Conservation (phyloP, 1,140 invertebrate genomes). For the silkworm (Bombyx mori) region DNA sequence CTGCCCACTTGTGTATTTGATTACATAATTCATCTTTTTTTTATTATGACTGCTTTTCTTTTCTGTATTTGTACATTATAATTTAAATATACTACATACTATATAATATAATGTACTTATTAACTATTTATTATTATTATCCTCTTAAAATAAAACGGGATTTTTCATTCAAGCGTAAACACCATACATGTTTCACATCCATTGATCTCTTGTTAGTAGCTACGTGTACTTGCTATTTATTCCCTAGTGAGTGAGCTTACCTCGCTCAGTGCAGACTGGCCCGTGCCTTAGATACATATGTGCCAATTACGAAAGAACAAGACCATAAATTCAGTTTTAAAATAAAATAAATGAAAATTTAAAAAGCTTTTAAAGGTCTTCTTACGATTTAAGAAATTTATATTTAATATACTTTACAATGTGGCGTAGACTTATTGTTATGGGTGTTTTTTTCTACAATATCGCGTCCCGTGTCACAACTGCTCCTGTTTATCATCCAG, state of each 20-base stretch:
- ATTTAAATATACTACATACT: too few species aligned
- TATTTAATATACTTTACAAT: conserved; percentile 10
- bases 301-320: neutral
- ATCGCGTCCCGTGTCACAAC: conserved; percentile 15
- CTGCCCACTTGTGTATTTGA: too few species aligned
- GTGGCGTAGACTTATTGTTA: conserved; percentile 14
- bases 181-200: too few species aligned
- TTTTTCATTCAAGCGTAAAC: too few species aligned
- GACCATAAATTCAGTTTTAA: too few species aligned
- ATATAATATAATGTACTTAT: too few species aligned
- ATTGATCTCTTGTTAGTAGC: neutral
- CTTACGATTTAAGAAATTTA: neutral
- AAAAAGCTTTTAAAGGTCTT: neutral
- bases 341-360: too few species aligned
- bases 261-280: conserved; percentile 28
- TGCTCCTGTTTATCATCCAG: conserved; percentile 21
- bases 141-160: too few species aligned
- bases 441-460: conserved; percentile 11
- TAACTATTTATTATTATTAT: too few species aligned
- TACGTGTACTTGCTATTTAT: conserved; percentile 28
- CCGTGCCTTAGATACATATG: conserved; percentile 14
- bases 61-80: too few species aligned
- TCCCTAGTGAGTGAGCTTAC: conserved; percentile 24
- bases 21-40: too few species aligned
- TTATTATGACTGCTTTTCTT: too few species aligned